Base-by-base conservation (phyloP, 2,797 vertebrate species). In the Triplophysa yarkandensis region DNA sequence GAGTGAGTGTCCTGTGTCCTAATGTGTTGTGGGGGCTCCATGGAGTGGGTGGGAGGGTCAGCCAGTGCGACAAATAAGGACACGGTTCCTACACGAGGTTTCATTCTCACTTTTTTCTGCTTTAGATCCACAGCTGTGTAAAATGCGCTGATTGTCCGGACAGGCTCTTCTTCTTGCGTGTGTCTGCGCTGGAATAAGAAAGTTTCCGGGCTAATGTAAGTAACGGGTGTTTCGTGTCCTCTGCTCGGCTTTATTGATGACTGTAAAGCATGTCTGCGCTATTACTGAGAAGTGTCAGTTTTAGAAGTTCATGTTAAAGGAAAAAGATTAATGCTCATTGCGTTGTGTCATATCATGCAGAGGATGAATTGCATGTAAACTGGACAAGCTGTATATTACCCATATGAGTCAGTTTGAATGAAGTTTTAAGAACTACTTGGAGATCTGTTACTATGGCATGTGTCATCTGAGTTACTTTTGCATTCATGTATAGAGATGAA, bases 11-110 rank as follows among this genome's bases (percentile, higher is more conserved):
- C 88, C 82, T 82, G 84, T 83, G 82, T 77, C 65, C 68, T 81
- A 70, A 87, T 86, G 93, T 91, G 81, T 87, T 90, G 92, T 88
- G 86, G 91, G 34, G 16, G 17, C 61, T 48, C 85, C 91, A 91
- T 91, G 92, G 89, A 86, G 90, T 87, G 91, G 95, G 95, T 95
- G 96, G 97, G 97, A 98, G 97, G 96, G 96, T 95, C 95, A 96
- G 92, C 85, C 85, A 41, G 87, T 86, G 90, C 87, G 92, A 96
- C 96, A 97, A 96, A 98, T 97, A 98, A 97, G 95, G 96, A 95
- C 93, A 93, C 90, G 87, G 93, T 94, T 93, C 91, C 87, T 89
- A 88, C 87, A 60, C 78, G 83, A 86, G 89, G 89, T 89, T 89
- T 89, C 89, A 92, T 90, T 88, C 86, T 88, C 92, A 95, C 94